A percentile compares a stretch with the other conserved stretches of the same genome.
phyloP scores from a whole-genome alignment of 2,888 invertebrate genomes.

The Erannis defoliaria region DNA sequence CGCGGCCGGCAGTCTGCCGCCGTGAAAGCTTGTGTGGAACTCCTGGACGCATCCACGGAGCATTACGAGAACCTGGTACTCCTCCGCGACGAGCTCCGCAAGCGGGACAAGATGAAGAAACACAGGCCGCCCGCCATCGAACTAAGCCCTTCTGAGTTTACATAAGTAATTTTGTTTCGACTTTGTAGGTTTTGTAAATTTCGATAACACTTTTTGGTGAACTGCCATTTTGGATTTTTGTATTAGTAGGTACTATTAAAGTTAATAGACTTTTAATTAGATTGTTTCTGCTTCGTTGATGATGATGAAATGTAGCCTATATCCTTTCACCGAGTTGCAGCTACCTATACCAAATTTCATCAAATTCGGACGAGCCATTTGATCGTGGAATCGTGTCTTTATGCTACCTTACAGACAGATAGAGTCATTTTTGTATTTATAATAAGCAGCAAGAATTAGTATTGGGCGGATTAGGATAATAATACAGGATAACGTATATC shows the following conservation, averaged over 20 bases:
- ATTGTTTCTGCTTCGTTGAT: background rate
- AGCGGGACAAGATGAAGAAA: conserved; percentile 50
- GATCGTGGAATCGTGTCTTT: too few species aligned
- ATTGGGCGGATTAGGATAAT: too few species aligned
- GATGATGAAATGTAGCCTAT: too few species aligned
- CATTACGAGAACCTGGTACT: conserved; percentile 76
- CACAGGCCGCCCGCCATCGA: conserved; percentile 71
- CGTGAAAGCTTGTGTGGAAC: conserved; percentile 64
- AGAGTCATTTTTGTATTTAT: too few species aligned
- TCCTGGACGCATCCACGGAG: conserved; percentile 72
- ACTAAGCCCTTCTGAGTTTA: conserved; percentile 54
- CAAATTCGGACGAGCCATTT: too few species aligned
- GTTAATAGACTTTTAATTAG: background rate
- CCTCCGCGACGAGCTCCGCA: conserved; percentile 68
- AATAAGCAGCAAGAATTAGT: too few species aligned
- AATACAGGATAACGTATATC: too few species aligned
- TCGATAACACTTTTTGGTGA: background rate
- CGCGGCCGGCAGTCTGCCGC: conserved; percentile 65
- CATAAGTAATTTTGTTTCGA: background rate
- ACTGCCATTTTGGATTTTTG: background rate
- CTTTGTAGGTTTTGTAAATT: background rate
- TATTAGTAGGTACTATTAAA: background rate
- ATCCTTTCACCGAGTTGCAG: too few species aligned
- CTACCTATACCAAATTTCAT: too few species aligned
- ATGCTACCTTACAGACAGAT: too few species aligned